Percentiles rank a stretch among this genome's conserved stretches.
Conservation (phyloP, 1,140 invertebrate genomes). For the Heliconius hermathena region DNA sequence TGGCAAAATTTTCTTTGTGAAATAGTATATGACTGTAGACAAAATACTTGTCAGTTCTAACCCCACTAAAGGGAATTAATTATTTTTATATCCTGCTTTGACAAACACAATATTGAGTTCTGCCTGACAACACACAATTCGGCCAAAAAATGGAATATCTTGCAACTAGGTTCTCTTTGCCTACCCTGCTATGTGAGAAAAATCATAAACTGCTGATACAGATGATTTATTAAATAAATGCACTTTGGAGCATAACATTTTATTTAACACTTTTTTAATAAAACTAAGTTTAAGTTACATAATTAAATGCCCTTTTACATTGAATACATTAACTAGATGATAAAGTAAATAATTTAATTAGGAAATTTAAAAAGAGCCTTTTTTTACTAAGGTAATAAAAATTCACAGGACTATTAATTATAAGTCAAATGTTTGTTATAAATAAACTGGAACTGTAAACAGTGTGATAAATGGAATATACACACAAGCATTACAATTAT, state of each 20-base stretch:
- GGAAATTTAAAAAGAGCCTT: background rate
- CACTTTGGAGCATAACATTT: background rate
- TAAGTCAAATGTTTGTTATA: background rate
- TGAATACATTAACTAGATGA: background rate
- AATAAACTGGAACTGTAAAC: background rate
- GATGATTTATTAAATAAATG: background rate
- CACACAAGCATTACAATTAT: background rate
- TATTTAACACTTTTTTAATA: constrained; percentile 5
- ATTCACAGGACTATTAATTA: background rate
- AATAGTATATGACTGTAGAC: too few species aligned
- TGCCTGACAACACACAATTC: too few species aligned
- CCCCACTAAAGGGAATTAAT: too few species aligned
- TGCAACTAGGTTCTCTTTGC: too few species aligned
- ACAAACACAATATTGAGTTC: too few species aligned
- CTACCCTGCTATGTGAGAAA: too few species aligned
- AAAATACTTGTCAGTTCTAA: too few species aligned
- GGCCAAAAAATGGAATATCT: too few species aligned
- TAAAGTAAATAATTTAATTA: background rate
- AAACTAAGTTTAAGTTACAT: background rate
- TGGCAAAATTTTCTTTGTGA: too few species aligned
- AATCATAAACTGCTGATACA: background rate
- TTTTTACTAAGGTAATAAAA: background rate
- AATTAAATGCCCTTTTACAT: background rate
- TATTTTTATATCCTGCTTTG: too few species aligned
- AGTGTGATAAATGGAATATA: background rate